A percentile compares a stretch with the other conserved stretches of the same genome.
These are phyloP conservation scores for Columbina picui DNA, from an alignment of 2,113 vertebrate species.

Conservation along the genomic window DNA sequence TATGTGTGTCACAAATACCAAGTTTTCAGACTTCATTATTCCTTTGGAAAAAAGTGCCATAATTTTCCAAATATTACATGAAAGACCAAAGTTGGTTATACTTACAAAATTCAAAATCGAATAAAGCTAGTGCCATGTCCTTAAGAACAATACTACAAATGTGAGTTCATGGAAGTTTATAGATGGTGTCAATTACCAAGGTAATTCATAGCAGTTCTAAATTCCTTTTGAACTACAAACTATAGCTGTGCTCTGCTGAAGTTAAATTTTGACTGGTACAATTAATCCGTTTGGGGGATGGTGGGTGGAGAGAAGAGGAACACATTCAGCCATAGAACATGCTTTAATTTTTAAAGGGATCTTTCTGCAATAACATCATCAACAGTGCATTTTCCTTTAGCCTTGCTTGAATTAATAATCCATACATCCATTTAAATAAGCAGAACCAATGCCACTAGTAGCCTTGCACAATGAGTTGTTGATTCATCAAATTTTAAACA, in stretches of 20 bases:
- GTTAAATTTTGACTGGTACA: background rate
- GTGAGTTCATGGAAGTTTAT: background rate
- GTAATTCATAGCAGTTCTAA: background rate
- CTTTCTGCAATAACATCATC: background rate
- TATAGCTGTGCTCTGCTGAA: background rate
- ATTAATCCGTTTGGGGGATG: background rate
- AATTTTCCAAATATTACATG: background rate
- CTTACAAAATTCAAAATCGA: background rate
- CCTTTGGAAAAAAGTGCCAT: background rate
- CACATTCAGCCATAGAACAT: fast-evolving
- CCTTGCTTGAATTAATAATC: background rate
- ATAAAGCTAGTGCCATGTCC: background rate
- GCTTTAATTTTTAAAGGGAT: background rate
- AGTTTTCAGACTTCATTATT: background rate
- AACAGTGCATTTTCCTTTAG: background rate
- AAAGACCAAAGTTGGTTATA: background rate
- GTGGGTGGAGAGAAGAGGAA: fast-evolving
- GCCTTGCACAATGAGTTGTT: background rate
- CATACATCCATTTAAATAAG: background rate
- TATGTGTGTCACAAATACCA: background rate
- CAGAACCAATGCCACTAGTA: background rate
- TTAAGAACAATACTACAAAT: background rate
- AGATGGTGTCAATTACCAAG: background rate
- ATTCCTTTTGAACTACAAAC: background rate
- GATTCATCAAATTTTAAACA: background rate